Evolutionary conservation across 2,797 vertebrate species (phyloP).

Genomic region (Loris lydekkerianus): DNA sequence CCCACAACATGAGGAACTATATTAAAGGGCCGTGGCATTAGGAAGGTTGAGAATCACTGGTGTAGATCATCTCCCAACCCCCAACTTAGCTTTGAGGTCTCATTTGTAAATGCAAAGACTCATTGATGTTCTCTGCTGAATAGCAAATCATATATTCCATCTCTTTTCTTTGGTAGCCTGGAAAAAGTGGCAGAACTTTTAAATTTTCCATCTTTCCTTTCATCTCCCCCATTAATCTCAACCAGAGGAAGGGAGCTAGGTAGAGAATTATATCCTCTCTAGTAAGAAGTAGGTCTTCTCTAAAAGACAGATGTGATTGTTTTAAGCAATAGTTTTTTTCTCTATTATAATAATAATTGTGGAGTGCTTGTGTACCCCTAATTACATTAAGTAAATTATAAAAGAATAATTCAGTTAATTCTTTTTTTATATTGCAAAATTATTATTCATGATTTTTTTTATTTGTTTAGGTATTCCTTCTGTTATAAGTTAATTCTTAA

Average conservation of each 20-base stretch:
- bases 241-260: slow-evolving; percentile 34
- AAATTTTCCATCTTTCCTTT: slow-evolving; percentile 74
- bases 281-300: slow-evolving; percentile 54
- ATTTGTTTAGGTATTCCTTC: no score
- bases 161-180: slow-evolving; percentile 60
- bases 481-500: not conserved
- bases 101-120: slow-evolving; percentile 57
- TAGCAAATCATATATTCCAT: slow-evolving; percentile 58
- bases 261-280: slow-evolving; percentile 52
- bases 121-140: slow-evolving; percentile 47
- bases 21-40: no score
- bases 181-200: slow-evolving; percentile 72
- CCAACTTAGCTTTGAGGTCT: slow-evolving; percentile 13
- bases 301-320: slow-evolving; percentile 60
- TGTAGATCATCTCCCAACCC: not conserved
- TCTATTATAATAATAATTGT: slow-evolving; percentile 61
- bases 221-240: slow-evolving; percentile 61
- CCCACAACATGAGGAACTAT: no score
- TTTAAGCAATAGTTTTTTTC: slow-evolving; percentile 61
- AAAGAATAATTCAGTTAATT: slow-evolving; percentile 1
- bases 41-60: no score
- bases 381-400: slow-evolving; percentile 27
- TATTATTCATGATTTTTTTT: no score
- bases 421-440: not conserved
- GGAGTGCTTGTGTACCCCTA: not conserved